These are phyloP conservation scores for Montifringilla adamsi DNA, from an alignment of 2,113 vertebrate species.

Conservation along the genomic window DNA sequence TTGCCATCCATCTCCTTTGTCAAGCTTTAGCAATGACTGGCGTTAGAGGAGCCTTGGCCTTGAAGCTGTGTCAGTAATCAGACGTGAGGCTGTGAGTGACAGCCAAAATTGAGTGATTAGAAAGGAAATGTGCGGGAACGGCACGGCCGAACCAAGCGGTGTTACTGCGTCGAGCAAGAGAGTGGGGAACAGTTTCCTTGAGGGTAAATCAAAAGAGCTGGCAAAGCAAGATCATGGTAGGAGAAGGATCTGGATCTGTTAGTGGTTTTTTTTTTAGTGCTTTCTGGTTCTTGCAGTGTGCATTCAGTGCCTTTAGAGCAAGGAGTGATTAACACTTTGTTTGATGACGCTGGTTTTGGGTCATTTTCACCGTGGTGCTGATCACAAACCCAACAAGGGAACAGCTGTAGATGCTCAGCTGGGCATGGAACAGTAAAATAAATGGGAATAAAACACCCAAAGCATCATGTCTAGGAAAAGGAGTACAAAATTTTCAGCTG, in stretches of 20 bases:
- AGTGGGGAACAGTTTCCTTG: neutral
- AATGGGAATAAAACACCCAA: neutral
- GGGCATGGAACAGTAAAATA: neutral
- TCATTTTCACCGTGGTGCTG: neutral
- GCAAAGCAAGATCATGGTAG: neutral
- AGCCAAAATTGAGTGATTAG: neutral
- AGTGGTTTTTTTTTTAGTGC: neutral
- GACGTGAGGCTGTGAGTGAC: neutral
- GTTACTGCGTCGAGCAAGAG: neutral
- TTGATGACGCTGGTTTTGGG: neutral
- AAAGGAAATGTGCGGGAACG: neutral
- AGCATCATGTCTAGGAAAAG: neutral
- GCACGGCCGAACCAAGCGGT: neutral
- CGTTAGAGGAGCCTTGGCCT: neutral
- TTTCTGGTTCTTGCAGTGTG: neutral
- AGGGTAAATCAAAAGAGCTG: neutral
- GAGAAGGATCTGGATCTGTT: neutral
- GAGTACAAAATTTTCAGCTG: neutral
- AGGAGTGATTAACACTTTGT: neutral
- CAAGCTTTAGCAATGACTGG: neutral
- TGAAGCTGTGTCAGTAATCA: neutral
- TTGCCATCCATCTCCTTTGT: neutral
- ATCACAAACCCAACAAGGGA: neutral
- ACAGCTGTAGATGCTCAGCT: neutral
- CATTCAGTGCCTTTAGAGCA: neutral